phyloP scores from a whole-genome alignment of 2,888 invertebrate genomes.

The Catonia carolina region DNA sequence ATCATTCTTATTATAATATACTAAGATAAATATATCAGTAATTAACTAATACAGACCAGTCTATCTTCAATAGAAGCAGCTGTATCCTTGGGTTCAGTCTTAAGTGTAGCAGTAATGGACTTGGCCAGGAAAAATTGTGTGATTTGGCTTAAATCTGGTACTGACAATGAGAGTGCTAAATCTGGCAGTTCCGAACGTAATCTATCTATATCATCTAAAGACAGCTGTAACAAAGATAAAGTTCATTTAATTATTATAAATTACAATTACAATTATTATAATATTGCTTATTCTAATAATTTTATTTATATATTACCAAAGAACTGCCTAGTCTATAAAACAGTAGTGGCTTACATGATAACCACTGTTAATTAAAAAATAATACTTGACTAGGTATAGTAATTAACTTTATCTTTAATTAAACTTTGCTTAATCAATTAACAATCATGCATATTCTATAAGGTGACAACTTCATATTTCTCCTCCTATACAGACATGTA shows the following conservation, averaged over 20 bases:
- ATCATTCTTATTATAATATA: too few species aligned
- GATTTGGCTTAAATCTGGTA: conserved; percentile 61
- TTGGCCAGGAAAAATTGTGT: conserved; percentile 57
- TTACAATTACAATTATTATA: background rate
- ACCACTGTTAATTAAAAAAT: too few species aligned
- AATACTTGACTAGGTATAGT: too few species aligned
- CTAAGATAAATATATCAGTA: too few species aligned
- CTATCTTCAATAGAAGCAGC: conserved; percentile 32
- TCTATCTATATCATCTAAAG: conserved; percentile 52
- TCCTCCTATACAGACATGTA: too few species aligned
- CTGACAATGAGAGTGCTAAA: conserved; percentile 55
- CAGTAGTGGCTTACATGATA: too few species aligned
- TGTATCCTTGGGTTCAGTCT: conserved; percentile 30
- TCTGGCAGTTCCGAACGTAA: conserved; percentile 61
- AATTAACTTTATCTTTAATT: too few species aligned
- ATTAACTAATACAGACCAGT: conserved; percentile 27
- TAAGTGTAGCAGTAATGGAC: conserved; percentile 30
- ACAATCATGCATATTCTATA: too few species aligned
- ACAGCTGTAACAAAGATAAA: conserved; percentile 39
- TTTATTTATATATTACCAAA: too few species aligned
- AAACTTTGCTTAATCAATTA: too few species aligned
- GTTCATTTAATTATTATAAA: background rate
- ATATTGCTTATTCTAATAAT: conserved; percentile 3
- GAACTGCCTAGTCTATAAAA: too few species aligned
- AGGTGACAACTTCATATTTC: too few species aligned